Evolutionary conservation across 2,888 invertebrate genomes (phyloP).

Genomic region (Drosophila anomalata): DNA sequence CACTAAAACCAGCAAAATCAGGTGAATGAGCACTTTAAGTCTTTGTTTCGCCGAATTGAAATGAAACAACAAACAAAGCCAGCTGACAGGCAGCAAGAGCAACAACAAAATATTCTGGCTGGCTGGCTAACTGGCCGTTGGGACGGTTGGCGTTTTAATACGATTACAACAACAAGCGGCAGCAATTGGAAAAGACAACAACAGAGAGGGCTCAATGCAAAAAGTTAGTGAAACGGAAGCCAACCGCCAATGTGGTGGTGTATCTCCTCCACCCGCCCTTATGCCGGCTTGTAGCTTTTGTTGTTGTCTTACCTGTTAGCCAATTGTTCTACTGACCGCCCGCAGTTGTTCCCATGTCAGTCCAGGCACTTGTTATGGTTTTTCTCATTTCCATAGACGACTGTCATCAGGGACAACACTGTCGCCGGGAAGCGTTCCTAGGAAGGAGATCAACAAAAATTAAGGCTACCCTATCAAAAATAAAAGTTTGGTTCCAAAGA

Average conservation of each 20-base stretch:
- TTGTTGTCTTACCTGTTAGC: slow-evolving; percentile 38
- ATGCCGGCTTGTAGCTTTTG: slow-evolving; percentile 1
- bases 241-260: slow-evolving; percentile 57
- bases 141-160: slow-evolving; percentile 2
- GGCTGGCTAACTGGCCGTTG: background rate
- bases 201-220: slow-evolving; percentile 65
- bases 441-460: slow-evolving; percentile 19
- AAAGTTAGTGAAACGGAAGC: slow-evolving; percentile 73
- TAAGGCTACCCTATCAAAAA: background rate
- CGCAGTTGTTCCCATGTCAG: slow-evolving; percentile 38
- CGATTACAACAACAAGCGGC: slow-evolving; percentile 19
- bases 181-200: slow-evolving; percentile 54
- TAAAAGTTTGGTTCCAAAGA: background rate
- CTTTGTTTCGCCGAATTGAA: slow-evolving; percentile 77
- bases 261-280: slow-evolving; percentile 9
- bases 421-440: slow-evolving; percentile 6
- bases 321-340: slow-evolving; percentile 43
- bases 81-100: slow-evolving; percentile 37
- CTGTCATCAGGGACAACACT: slow-evolving; percentile 18
- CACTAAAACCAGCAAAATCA: slow-evolving; percentile 68
- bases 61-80: slow-evolving; percentile 71
- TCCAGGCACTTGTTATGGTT: slow-evolving; percentile 49
- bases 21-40: slow-evolving; percentile 78
- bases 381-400: slow-evolving; percentile 38
- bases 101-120: slow-evolving; percentile 21